Evolutionary conservation across 2,797 vertebrate species (phyloP).

Genomic region (Antrozous pallidus): DNA sequence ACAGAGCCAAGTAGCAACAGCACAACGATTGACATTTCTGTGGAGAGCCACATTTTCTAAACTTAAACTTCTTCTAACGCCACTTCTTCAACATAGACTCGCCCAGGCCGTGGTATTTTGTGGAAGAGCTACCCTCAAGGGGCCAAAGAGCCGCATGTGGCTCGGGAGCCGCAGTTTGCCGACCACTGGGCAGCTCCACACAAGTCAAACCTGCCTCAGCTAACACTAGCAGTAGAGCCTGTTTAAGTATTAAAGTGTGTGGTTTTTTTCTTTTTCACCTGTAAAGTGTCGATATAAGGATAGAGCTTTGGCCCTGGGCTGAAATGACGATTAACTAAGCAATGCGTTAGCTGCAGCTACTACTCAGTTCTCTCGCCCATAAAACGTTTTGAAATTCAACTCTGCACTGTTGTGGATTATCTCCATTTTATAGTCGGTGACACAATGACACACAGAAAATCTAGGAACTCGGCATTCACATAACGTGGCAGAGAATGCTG

Average conservation of each 20-base stretch:
- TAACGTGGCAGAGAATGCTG: neutral
- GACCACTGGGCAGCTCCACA: neutral
- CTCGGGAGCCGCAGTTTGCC: no score
- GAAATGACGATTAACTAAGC: neutral
- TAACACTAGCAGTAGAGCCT: neutral
- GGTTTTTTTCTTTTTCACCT: neutral
- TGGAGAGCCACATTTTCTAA: no score
- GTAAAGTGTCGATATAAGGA: neutral
- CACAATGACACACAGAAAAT: neutral
- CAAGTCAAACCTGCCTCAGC: neutral
- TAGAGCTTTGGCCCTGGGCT: neutral
- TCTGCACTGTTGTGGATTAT: neutral
- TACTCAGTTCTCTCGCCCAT: neutral
- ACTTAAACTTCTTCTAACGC: no score
- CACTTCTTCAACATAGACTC: no score
- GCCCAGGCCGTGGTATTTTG: no score
- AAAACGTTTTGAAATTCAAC: conserved; percentile 22
- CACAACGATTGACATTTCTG: no score
- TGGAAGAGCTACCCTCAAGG: no score
- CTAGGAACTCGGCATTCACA: neutral
- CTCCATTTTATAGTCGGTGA: neutral
- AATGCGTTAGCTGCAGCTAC: neutral
- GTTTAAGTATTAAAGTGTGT: neutral
- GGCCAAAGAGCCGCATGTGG: no score
- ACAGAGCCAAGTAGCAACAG: no score